A percentile compares a stretch with the other conserved stretches of the same genome.
Conservation (phyloP, 92 coral and sea anemone species). For the Plumapathes pennacea region DNA sequence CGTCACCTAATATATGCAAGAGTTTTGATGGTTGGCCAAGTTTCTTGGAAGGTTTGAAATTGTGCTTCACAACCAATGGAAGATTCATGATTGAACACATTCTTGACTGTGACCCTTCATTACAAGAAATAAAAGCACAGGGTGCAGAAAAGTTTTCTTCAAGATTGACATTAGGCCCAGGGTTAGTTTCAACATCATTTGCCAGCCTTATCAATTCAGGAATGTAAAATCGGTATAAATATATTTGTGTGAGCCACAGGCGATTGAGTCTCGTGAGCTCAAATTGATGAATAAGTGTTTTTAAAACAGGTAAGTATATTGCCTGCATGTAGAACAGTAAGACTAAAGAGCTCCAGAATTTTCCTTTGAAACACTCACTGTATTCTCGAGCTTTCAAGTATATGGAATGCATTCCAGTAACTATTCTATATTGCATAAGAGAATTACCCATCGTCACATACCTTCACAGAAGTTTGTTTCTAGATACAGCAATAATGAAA, state of each 20-base stretch:
- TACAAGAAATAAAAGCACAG: background rate
- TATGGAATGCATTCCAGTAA: constrained; percentile 20
- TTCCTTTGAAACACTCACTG: constrained; percentile 27
- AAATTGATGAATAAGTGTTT: constrained; percentile 19
- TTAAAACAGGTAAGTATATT: constrained; percentile 17
- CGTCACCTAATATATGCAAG: constrained; percentile 50
- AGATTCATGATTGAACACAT: background rate
- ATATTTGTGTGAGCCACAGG: constrained; percentile 32
- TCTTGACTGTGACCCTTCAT: background rate
- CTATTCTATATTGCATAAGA: constrained; percentile 33
- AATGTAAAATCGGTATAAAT: constrained; percentile 30
- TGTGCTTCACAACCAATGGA: background rate
- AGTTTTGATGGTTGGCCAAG: constrained; percentile 36
- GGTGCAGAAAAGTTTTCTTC: background rate
- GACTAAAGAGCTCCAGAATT: constrained; percentile 25
- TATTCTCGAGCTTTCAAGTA: constrained; percentile 36
- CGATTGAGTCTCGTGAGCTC: constrained; percentile 28
- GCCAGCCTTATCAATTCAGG: constrained; percentile 31
- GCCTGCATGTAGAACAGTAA: constrained; percentile 17
- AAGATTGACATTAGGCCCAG: constrained; percentile 13
- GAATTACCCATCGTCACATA: constrained; percentile 38
- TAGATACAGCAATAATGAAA: constrained; percentile 1
- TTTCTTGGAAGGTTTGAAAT: constrained; percentile 3
- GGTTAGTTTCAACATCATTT: constrained; percentile 31
- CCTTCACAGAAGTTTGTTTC: constrained; percentile 3